A percentile compares a stretch with the other conserved stretches of the same genome.
Conservation (phyloP, 2,797 vertebrate genomes). For the Pteropus rufus region DNA sequence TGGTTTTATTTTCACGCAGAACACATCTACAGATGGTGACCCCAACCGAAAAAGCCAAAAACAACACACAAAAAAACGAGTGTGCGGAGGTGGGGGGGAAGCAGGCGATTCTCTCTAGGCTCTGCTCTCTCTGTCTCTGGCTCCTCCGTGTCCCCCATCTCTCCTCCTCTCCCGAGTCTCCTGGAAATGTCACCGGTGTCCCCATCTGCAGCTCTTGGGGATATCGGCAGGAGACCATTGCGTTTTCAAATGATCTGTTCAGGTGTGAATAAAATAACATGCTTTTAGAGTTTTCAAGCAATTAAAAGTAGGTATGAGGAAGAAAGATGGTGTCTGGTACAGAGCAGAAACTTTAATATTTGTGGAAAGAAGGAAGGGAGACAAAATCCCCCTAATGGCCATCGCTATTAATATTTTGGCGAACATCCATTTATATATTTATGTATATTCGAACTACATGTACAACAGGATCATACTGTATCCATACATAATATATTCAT, state of each 20-base stretch:
- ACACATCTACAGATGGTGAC: conserved; percentile 77
- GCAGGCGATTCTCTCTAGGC: rapidly evolving
- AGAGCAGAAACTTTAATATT: neutral
- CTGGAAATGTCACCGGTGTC: neutral
- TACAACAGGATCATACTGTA: neutral
- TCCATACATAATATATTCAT: neutral
- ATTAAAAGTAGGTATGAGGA: neutral
- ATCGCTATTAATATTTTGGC: neutral
- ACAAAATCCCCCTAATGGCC: neutral
- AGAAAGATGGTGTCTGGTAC: neutral
- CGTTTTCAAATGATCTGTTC: neutral
- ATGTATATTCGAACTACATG: neutral
- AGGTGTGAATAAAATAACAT: neutral
- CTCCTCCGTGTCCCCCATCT: neutral
- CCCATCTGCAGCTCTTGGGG: neutral
- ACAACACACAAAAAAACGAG: neutral
- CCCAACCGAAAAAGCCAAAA: neutral
- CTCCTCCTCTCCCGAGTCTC: neutral
- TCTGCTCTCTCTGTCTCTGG: neutral
- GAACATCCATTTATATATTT: neutral
- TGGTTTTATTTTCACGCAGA: conserved; percentile 80
- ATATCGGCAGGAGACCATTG: neutral
- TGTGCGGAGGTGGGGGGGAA: neutral
- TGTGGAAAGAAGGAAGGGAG: neutral
- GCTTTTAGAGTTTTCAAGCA: neutral